Evolutionary conservation across 2,888 invertebrate genomes (phyloP).

Genomic region (Crematogaster levior): DNA sequence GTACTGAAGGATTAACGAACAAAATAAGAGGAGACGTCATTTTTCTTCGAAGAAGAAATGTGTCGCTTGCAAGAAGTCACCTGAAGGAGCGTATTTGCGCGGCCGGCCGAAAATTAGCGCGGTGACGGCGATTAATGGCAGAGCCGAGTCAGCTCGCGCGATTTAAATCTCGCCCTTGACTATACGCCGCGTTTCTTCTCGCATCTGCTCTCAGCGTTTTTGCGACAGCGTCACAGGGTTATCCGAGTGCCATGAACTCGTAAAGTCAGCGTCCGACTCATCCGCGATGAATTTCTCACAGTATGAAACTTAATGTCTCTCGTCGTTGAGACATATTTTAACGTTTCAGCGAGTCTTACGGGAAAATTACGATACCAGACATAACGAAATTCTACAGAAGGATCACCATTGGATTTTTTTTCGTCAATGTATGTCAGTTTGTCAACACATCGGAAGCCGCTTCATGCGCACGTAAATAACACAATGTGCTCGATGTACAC

Average conservation of each 20-base stretch:
- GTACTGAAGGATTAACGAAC: constrained; percentile 17
- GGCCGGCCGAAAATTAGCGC: constrained; percentile 67
- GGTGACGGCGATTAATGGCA: constrained; percentile 70
- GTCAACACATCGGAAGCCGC: not conserved
- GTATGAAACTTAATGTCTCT: constrained; percentile 2
- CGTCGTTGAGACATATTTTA: not conserved
- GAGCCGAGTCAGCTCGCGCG: constrained; percentile 63
- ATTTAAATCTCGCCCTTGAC: constrained; percentile 71
- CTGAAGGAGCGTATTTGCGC: constrained; percentile 57
- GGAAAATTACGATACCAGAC: not conserved
- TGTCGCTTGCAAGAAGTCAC: constrained; percentile 41
- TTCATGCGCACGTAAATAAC: constrained; percentile 27
- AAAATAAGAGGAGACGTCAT: constrained; percentile 12
- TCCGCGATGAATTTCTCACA: constrained; percentile 21
- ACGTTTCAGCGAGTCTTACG: not conserved
- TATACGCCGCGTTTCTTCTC: constrained; percentile 58
- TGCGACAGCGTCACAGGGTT: constrained; percentile 64
- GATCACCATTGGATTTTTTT: not conserved
- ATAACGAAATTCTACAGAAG: not conserved
- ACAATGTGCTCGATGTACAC: constrained; percentile 29
- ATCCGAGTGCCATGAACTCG: constrained; percentile 70
- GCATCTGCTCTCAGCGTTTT: constrained; percentile 68
- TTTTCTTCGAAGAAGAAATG: constrained; percentile 43
- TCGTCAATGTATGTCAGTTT: not conserved
- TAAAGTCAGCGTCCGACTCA: constrained; percentile 51